Percentiles rank a stretch among this genome's conserved stretches.
Conservation (phyloP, 2,888 invertebrate genomes). For the Stramonita haemastoma region DNA sequence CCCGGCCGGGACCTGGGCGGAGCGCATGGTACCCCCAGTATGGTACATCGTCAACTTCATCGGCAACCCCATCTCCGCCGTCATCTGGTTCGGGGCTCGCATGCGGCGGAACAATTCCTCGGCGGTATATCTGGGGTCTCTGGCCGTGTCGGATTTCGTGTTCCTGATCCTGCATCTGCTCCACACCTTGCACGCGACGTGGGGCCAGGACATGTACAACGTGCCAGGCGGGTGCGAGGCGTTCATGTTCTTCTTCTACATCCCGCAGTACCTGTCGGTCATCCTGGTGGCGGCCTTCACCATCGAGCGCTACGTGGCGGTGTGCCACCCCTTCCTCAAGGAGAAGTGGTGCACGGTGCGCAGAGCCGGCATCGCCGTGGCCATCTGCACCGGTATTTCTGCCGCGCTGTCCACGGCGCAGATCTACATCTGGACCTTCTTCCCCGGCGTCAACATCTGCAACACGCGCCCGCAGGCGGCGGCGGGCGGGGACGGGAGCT, state of each 20-base stretch:
- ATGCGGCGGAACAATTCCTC: slow-evolving; percentile 75
- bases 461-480: slow-evolving; percentile 48
- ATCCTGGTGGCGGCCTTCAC: slow-evolving; percentile 71
- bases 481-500: slow-evolving; percentile 47
- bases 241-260: slow-evolving; percentile 61
- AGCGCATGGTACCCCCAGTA: slow-evolving; percentile 70
- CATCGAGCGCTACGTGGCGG: slow-evolving; percentile 68
- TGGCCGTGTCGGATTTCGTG: slow-evolving; percentile 72
- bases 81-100: slow-evolving; percentile 72
- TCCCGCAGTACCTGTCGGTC: slow-evolving; percentile 67
- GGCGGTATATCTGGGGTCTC: slow-evolving; percentile 74
- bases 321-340: slow-evolving; percentile 65
- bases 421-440: slow-evolving; percentile 66
- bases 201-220: slow-evolving; percentile 60
- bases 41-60: slow-evolving; percentile 74
- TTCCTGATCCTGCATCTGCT: slow-evolving; percentile 69
- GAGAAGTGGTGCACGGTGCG: slow-evolving; percentile 65
- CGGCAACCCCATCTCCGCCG: slow-evolving; percentile 73
- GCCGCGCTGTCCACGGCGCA: slow-evolving; percentile 58
- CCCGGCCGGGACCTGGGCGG: slow-evolving; percentile 65
- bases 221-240: slow-evolving; percentile 55
- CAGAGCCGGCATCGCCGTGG: slow-evolving; percentile 58
- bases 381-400: slow-evolving; percentile 49
- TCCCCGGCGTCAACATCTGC: slow-evolving; percentile 50
- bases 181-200: slow-evolving; percentile 64